Base-by-base conservation (phyloP, 2,113 vertebrate species). In the Mastomys coucha region DNA sequence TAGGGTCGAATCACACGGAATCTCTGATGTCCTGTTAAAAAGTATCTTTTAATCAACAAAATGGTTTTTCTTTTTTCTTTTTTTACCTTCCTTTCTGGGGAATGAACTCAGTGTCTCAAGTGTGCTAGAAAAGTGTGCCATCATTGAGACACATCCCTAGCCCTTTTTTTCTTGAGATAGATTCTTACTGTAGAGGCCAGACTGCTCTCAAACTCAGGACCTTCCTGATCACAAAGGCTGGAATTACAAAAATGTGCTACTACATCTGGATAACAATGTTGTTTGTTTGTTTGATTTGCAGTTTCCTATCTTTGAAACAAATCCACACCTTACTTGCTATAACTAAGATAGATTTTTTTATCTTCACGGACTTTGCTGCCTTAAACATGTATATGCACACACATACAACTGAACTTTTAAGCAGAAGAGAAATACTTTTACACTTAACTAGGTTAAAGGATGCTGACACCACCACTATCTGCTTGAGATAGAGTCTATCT, bases 281-380 rank as follows among this genome's bases (percentile, higher is more conserved):
- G 28, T 65, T 67, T 67, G 65, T 33, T 67, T 67, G 65, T 67
- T 53, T 65, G 63, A 49, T 65, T 0, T 0, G 19, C n/a, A 88
- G n/a, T 87, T 91, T 88, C 22, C 26, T 80, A 53, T 67, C 51
- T 11, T 82, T 91, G 16, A 88, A 76, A 72, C 9, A 45, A 93
- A 72, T 82, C 7, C 12, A 26, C 39, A 12, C 42, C 20, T 39
- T 53, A 81, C 42, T 67, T 1, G 16, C 22, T 63, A 24, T 88
- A 93, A 94, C 78, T 73, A 49, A 92, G 96, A 94, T 76, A 53
- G 53, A 58, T 81, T 89, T 87, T 87, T 10, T 63, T 33, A 4
- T 87, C 19, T 88, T 93, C 51, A 81, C 82, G 91, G 31, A 73
- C 4, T 81, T 95, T 70, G 20, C 65, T 0, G 63, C 22, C 10